Conservation (phyloP, 2,888 invertebrate genomes). For the Stomorhina lunata region DNA sequence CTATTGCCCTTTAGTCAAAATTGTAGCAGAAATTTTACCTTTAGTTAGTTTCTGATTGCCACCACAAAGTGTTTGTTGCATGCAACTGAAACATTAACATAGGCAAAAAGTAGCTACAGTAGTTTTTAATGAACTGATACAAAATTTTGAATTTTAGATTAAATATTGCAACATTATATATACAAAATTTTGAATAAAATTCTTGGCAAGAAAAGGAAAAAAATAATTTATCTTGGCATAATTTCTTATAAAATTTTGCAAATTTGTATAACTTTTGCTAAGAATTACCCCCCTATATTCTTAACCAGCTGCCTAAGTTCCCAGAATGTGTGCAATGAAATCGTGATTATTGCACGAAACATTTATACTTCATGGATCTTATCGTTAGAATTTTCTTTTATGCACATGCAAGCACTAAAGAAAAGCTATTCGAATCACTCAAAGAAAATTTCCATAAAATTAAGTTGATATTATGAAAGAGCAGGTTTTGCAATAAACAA, state of each 20-base stretch:
- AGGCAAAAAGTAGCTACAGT: neutral
- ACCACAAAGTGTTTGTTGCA: constrained; percentile 45
- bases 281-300: neutral
- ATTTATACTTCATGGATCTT: neutral
- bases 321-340: neutral
- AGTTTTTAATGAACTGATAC: neutral
- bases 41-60: constrained; percentile 9
- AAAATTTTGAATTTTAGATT: neutral
- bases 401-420: neutral
- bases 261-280: no score
- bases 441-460: constrained; percentile 32
- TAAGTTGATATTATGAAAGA: constrained; percentile 20
- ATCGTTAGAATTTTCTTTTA: neutral
- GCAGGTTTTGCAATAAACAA: neutral
- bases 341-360: neutral
- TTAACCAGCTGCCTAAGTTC: neutral
- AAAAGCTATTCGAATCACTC: neutral
- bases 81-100: constrained; percentile 35
- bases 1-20: constrained; percentile 16
- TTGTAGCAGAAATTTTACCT: neutral
- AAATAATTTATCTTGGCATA: neutral
- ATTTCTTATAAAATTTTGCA: no score
- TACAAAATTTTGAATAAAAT: neutral
- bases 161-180: no score
- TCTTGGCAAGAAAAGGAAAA: neutral